A percentile compares a stretch with the other conserved stretches of the same genome.
These are phyloP conservation scores for Glaucopsyche alexis DNA, from an alignment of 2,888 invertebrate genomes.

Conservation along the genomic window DNA sequence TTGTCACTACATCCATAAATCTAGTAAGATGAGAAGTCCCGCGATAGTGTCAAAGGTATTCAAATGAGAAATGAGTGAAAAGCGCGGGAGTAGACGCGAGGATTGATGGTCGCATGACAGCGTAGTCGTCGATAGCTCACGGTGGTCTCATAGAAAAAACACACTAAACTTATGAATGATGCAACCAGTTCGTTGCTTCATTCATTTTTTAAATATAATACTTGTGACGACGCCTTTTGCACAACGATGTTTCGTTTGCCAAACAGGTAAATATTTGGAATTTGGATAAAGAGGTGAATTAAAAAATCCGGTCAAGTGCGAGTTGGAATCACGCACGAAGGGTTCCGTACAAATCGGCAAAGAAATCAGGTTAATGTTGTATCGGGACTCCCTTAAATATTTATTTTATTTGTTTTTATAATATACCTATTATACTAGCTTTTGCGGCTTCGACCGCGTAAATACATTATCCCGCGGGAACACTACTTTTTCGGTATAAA, in stretches of 20 bases:
- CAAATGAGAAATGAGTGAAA: constrained; percentile 53
- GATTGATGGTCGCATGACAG: constrained; percentile 60
- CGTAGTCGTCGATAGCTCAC: constrained; percentile 36
- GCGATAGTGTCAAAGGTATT: constrained; percentile 44
- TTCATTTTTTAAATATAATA: constrained; percentile 37
- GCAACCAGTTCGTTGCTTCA: constrained; percentile 39
- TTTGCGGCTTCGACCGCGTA: too few species aligned
- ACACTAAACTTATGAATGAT: constrained; percentile 53
- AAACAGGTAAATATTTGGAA: too few species aligned
- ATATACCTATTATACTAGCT: too few species aligned
- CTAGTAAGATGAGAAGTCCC: constrained; percentile 41
- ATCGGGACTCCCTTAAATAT: too few species aligned
- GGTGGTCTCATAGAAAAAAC: constrained; percentile 55
- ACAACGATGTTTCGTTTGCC: not conserved
- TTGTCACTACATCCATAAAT: constrained; percentile 45
- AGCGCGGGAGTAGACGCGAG: constrained; percentile 49
- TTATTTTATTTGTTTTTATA: too few species aligned
- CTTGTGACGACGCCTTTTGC: not conserved
- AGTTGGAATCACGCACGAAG: too few species aligned
- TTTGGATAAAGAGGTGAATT: not conserved
- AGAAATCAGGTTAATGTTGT: too few species aligned
- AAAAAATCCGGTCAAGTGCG: not conserved
- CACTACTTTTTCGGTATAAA: too few species aligned
- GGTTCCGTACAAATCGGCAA: too few species aligned
- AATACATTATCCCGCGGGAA: too few species aligned